These are phyloP conservation scores for Acanthochromis polyacanthus DNA, from an alignment of 2,113 vertebrate genomes.

Conservation along the genomic window DNA sequence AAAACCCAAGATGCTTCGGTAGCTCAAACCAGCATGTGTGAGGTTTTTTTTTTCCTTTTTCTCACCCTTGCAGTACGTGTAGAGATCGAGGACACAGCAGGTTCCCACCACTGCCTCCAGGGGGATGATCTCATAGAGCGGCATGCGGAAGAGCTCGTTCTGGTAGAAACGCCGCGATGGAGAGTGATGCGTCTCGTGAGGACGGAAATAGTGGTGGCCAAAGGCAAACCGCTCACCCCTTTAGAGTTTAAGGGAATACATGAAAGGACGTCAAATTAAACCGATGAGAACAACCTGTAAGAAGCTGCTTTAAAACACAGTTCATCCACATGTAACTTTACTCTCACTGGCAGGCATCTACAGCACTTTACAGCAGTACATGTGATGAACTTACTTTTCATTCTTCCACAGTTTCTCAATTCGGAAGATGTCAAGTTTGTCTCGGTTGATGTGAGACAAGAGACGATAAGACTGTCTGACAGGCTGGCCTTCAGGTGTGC, in stretches of 20 bases:
- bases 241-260: conserved; percentile 1
- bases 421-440: conserved; percentile 98
- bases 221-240: conserved; percentile 98
- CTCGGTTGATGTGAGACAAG: conserved; percentile 94
- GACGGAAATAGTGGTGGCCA: conserved; percentile 98
- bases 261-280: not conserved
- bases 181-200: conserved; percentile 98
- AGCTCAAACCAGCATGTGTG: not conserved
- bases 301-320: too few relatives aligned
- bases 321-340: not conserved
- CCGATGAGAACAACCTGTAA: too few relatives aligned
- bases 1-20: not conserved
- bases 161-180: conserved; percentile 97
- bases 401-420: conserved; percentile 99
- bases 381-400: conserved; percentile 89
- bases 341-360: not conserved
- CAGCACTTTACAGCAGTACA: not conserved
- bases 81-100: conserved; percentile 97
- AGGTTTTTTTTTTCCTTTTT: not conserved
- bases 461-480: conserved; percentile 96
- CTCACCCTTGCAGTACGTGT: conserved; percentile 98
- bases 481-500: conserved; percentile 94
- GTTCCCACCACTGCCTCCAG: conserved; percentile 96
- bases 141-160: conserved; percentile 97
- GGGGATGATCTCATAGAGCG: conserved; percentile 97